phyloP scores from a whole-genome alignment of 2,888 invertebrate genomes.

The Melanostoma mellinum region DNA sequence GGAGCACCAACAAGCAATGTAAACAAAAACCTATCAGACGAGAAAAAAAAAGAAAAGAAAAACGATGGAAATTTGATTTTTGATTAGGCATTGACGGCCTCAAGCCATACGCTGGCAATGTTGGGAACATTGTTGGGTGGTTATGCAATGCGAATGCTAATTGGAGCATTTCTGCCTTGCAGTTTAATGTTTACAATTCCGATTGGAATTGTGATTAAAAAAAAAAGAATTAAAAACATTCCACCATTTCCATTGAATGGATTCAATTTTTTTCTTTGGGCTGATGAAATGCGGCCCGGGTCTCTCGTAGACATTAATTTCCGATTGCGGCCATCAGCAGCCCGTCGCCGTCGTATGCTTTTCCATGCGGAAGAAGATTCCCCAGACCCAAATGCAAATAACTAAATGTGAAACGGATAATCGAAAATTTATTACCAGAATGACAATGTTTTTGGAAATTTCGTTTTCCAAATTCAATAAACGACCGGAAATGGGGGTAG shows the following conservation, averaged over 20 bases:
- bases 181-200: slow-evolving; percentile 28
- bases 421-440: slow-evolving; percentile 39
- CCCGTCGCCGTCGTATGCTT: neutral
- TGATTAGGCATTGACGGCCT: slow-evolving; percentile 47
- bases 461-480: slow-evolving; percentile 17
- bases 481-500: slow-evolving; percentile 34
- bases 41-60: neutral
- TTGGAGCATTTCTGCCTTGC: slow-evolving; percentile 17
- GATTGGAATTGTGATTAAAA: slow-evolving; percentile 9
- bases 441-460: slow-evolving; percentile 29
- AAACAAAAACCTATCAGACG: neutral
- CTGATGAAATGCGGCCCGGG: neutral
- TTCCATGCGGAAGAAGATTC: neutral
- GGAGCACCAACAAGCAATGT: too few species aligned
- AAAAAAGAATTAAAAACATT: neutral
- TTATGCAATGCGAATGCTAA: slow-evolving; percentile 38
- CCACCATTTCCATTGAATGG: neutral
- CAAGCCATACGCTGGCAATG: slow-evolving; percentile 4
- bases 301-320: slow-evolving; percentile 26
- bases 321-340: slow-evolving; percentile 16
- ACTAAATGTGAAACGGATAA: slow-evolving; percentile 14
- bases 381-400: neutral
- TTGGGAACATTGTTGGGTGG: neutral
- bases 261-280: neutral
- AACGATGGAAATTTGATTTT: slow-evolving; percentile 5